phyloP scores from a whole-genome alignment of 2,797 vertebrate species.

The Chloroceryle amazona region DNA sequence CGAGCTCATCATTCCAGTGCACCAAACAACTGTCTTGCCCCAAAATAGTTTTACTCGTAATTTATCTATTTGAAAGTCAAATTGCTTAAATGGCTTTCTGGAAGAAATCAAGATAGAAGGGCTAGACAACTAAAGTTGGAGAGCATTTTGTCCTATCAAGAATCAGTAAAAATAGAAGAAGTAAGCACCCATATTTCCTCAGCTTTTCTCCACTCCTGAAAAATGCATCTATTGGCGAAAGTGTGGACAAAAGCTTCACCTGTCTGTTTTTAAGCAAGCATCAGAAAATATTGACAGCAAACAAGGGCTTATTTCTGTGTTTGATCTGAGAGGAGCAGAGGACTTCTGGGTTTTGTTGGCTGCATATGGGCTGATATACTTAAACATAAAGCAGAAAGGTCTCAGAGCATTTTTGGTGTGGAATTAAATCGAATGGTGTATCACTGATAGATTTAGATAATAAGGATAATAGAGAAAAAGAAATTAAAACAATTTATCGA shows the following conservation, averaged over 20 bases:
- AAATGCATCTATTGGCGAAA: background rate
- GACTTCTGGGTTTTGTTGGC: background rate
- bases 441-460: background rate
- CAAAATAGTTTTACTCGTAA: background rate
- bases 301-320: accelerated
- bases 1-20: background rate
- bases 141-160: background rate
- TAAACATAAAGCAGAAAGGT: background rate
- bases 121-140: background rate
- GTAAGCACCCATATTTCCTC: background rate
- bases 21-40: background rate
- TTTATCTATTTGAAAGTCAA: background rate
- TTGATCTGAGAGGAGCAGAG: background rate
- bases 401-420: background rate
- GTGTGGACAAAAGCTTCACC: background rate
- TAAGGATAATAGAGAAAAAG: background rate
- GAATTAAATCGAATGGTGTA: background rate
- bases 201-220: background rate
- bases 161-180: background rate
- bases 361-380: background rate
- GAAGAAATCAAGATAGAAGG: background rate
- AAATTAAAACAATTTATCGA: background rate
- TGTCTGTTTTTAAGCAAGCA: background rate
- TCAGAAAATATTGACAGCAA: background rate
- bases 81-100: background rate